Base-by-base conservation (phyloP, 2,888 invertebrate species). In the Heliconius erato region DNA sequence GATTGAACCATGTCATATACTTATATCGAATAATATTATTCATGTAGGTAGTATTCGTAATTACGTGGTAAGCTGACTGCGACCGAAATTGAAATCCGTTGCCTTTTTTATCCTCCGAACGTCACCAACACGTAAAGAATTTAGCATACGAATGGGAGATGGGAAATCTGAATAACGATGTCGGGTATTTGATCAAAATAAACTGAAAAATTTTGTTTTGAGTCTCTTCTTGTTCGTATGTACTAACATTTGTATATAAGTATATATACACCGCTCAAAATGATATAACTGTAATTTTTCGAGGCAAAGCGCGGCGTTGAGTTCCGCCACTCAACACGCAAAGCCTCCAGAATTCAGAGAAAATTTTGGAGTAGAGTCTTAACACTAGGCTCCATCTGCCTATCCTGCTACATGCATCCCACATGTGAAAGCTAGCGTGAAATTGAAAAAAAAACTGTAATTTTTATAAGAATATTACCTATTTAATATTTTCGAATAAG, bases 101-200 rank as follows among this genome's bases (percentile, higher is more conserved):
- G 65, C 28, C 59, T 67, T 74, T 69, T 76, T 84, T 79, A 67
- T 79, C 35, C 67, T 63, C 71, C 44, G 49, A 72, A 72, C 76
- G 80, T 77, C 79, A 82, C 65, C 71, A 78, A 65, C 79, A 71
- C 67, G 79, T 69, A 69, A 67, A 79, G 76, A 79, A 79, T 81
- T 83, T 80, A 74, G 71, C 84, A 79, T 81, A 67, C 63, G 81
- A 81, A 79, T 81, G 77, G 81, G 65, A 28, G 77, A 76, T 71
- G 63, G 67, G 40, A 65, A 83, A 81, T 81, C 76, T n/a, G 79
- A 79, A 68, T 81, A 84, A 79, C 76, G 79, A 80, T 79, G 63
- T 84, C 65, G 49, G 72, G 54, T 44, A 35, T 72, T 65, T 44
- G 35, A 77, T 35, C 44, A 67, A 59, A 68, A 74, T 74, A 76